Base-by-base conservation (phyloP, 1,140 invertebrate species). In the Antheraea pernyi region DNA sequence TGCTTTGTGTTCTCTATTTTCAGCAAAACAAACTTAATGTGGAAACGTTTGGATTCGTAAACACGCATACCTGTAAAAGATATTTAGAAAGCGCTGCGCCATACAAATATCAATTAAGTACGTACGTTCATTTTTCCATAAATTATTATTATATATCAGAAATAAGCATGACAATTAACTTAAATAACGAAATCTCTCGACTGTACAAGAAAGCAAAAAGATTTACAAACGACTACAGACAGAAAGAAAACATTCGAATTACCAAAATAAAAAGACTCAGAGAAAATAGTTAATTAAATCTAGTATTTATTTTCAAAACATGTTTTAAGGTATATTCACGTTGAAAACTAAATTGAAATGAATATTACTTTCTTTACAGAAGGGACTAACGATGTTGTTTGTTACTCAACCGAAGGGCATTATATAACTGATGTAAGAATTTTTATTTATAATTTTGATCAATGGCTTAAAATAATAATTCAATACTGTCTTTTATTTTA, bases 331-430 rank as follows among this genome's bases (percentile, higher is more conserved):
- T 30, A 4, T 30, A 30, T 30, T 42, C 7, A 42, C 39, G 39
- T 9, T 65, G 9, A 4, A 9, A 65, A 65, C 37, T 59, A 37
- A 6, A 53, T 16, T 62, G 48, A 18, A 37, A 16, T 46, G 30
- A 30, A 42, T 36, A 19, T 60, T 39, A 67, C 59, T 2, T 39
- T 74, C 59, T 39, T 53, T 63, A 66, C 70, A 79, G 75, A 75
- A 65, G 73, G 79, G 39, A 42, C 46, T 13, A 68, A 77, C n/a
- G 75, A 82, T 67, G 62, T 76, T 1, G 59, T 82, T 6, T 84
- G 81, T 65, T 83, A 79, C 36, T 53, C 77, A 6, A 82, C 74
- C 42, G 79, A 81, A 46, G 75, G 73, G 10, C 70, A 76, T 48
- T 81, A 77, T 19, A 76, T 82, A 19, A 80, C 78, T 22, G 67